Conservation (phyloP, 2,888 invertebrate species). For the Eupithecia pulchellata region DNA sequence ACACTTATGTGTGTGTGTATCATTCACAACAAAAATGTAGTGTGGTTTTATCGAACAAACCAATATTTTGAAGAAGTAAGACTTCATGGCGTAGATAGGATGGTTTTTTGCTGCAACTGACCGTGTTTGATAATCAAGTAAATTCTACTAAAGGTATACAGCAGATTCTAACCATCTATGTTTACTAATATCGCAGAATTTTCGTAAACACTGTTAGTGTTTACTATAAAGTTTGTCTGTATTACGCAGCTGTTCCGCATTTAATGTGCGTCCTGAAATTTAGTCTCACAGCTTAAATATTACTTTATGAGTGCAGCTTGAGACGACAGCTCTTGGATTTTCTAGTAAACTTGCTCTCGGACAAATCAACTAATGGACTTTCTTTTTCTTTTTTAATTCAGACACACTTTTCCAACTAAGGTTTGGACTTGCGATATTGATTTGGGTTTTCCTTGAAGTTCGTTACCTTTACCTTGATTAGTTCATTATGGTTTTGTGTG, state of each 20-base stretch:
- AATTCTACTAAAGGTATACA: neutral
- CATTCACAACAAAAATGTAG: neutral
- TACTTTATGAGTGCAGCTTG: slow-evolving; percentile 61
- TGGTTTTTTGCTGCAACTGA: neutral
- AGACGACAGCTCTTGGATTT: slow-evolving; percentile 65
- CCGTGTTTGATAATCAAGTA: neutral
- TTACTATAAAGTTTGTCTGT: slow-evolving; percentile 3
- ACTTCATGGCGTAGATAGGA: neutral
- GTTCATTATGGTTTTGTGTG: neutral
- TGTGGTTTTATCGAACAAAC: neutral
- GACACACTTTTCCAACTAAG: neutral
- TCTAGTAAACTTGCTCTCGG: slow-evolving; percentile 57
- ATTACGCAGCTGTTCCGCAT: slow-evolving; percentile 36
- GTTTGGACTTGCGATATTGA: neutral
- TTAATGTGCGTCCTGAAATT: slow-evolving; percentile 37
- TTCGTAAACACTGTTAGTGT: too few species aligned
- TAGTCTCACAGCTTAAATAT: slow-evolving; percentile 47
- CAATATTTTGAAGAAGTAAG: neutral
- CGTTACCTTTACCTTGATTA: neutral
- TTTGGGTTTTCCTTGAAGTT: neutral
- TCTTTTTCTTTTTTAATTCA: neutral
- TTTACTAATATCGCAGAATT: neutral
- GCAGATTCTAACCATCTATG: neutral
- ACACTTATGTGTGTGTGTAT: neutral
- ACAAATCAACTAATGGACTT: slow-evolving; percentile 18